These are phyloP conservation scores for Bambusicola thoracicus DNA, from an alignment of 2,113 vertebrate species.

Conservation along the genomic window DNA sequence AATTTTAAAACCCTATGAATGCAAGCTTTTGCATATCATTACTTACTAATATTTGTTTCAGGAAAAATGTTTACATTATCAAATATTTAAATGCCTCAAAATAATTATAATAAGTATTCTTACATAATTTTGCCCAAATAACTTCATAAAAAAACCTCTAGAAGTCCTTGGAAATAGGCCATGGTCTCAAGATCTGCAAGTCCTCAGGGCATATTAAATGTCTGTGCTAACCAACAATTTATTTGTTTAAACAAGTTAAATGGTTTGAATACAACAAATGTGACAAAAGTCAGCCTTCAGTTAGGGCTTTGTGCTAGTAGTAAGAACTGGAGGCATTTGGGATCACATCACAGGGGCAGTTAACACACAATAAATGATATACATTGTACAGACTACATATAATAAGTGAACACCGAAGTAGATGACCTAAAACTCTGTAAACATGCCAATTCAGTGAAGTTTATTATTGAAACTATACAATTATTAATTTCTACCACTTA, in stretches of 20 bases:
- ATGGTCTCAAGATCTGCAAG: not conserved
- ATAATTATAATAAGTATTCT: not conserved
- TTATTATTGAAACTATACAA: not conserved
- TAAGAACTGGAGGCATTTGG: not conserved
- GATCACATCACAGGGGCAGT: not conserved
- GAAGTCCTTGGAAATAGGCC: not conserved
- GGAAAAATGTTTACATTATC: not conserved
- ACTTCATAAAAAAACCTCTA: not conserved
- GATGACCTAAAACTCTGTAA: not conserved
- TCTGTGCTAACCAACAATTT: not conserved
- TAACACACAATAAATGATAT: not conserved
- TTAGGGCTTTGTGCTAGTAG: not conserved
- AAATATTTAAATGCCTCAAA: not conserved
- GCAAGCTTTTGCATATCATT: not conserved
- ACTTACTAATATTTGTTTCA: not conserved
- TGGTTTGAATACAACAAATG: not conserved
- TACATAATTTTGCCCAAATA: not conserved
- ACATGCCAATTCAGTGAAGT: not conserved
- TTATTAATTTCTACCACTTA: not conserved
- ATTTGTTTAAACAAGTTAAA: not conserved
- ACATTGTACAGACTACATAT: not conserved
- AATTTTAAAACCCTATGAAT: not conserved
- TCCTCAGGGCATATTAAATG: not conserved
- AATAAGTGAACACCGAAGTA: not conserved
- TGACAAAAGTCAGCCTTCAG: not conserved